Percentiles rank a stretch among this genome's conserved stretches.
phyloP scores from a whole-genome alignment of 2,113 vertebrate species.

The Cynoglossus semilaevis region DNA sequence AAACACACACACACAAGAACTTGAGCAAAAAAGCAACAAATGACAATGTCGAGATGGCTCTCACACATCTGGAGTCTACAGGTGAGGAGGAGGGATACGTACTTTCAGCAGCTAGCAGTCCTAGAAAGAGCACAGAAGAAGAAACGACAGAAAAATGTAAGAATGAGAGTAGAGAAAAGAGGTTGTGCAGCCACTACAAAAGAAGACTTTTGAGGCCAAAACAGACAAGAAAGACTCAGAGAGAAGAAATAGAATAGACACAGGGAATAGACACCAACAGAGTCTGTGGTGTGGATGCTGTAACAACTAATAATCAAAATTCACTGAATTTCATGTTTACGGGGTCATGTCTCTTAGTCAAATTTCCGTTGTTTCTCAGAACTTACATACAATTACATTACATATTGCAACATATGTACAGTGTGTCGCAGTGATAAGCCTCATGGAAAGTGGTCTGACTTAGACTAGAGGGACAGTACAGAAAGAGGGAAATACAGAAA shows the following conservation, averaged over 20 bases:
- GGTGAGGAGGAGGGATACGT: conserved; percentile 80
- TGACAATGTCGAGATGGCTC: conserved; percentile 36
- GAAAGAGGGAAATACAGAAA: too few species aligned
- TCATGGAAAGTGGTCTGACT: too few species aligned
- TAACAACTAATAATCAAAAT: too few species aligned
- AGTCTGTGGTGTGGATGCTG: too few species aligned
- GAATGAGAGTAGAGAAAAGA: conserved; percentile 41
- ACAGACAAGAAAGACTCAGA: neutral
- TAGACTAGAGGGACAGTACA: too few species aligned
- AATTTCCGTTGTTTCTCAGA: too few species aligned
- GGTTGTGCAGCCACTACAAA: conserved; percentile 15
- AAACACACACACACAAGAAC: conserved; percentile 5
- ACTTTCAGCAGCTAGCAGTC: conserved; percentile 99
- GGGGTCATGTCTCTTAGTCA: too few species aligned
- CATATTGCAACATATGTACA: too few species aligned
- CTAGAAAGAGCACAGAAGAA: conserved; percentile 86
- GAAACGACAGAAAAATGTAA: conserved; percentile 59
- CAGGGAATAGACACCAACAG: neutral
- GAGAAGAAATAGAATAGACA: neutral
- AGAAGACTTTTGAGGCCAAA: too few species aligned
- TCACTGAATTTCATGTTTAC: too few species aligned
- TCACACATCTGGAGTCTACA: conserved; percentile 22
- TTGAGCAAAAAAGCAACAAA: conserved; percentile 5
- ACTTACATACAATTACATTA: too few species aligned
- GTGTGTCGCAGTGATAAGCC: too few species aligned